Conservation (phyloP, 2,888 invertebrate species). For the Caenorhabditis imperialis region DNA sequence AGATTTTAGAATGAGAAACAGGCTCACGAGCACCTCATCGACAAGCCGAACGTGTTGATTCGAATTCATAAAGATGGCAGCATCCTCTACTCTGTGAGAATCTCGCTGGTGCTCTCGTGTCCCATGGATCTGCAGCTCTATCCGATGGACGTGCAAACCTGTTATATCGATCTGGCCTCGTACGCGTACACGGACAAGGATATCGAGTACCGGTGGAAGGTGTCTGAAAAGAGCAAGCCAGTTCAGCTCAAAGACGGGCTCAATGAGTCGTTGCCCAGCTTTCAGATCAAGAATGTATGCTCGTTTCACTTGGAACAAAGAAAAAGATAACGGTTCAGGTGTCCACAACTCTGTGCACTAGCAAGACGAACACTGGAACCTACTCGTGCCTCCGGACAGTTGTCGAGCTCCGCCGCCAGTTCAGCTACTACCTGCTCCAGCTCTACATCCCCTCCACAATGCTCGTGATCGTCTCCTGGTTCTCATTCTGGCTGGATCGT, state of each 20-base stretch:
- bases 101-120: conserved; percentile 93
- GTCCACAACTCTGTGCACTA: conserved; percentile 94
- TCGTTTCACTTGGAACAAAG: too few relatives aligned
- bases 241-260: conserved; percentile 87
- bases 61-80: conserved; percentile 87
- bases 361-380: conserved; percentile 94
- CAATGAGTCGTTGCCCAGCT: conserved; percentile 86
- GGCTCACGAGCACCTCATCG: conserved; percentile 84
- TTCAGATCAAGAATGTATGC: conserved; percentile 80
- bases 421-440: conserved; percentile 98
- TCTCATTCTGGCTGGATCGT: conserved; percentile 73
- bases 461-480: conserved; percentile 77
- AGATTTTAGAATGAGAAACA: conserved; percentile 89
- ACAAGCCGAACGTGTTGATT: conserved; percentile 87
- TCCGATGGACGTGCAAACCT: conserved; percentile 94
- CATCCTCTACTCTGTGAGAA: conserved; percentile 82
- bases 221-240: conserved; percentile 89
- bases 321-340: conserved; percentile 82
- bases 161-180: conserved; percentile 94
- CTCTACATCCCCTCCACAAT: conserved; percentile 97
- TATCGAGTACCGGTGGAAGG: conserved; percentile 92
- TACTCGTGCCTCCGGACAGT: conserved; percentile 98
- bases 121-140: conserved; percentile 88
- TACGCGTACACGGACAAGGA: conserved; percentile 98
- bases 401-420: conserved; percentile 94